A percentile compares a stretch with the other conserved stretches of the same genome.
Evolutionary conservation across 2,797 vertebrate species (phyloP).

Genomic region (Paguma larvata): DNA sequence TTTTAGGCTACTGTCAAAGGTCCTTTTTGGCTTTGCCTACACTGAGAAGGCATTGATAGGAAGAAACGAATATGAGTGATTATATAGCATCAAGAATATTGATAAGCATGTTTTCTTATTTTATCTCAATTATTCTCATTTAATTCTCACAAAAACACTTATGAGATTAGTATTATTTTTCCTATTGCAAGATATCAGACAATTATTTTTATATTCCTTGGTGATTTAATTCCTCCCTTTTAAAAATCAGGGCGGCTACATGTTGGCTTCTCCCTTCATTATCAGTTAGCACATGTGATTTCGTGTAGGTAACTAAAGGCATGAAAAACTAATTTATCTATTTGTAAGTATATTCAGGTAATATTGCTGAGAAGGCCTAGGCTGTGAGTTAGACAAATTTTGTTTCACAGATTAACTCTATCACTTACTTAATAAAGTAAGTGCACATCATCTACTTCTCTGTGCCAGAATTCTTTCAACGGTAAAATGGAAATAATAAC

Average conservation of each 20-base stretch:
- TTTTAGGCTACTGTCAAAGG: neutral
- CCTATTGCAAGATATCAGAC: neutral
- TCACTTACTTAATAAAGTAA: neutral
- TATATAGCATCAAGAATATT: neutral
- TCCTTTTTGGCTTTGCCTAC: neutral
- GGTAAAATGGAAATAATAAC: neutral
- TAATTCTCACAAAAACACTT: neutral
- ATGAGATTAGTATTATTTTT: neutral
- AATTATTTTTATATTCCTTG: neutral
- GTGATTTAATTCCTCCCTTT: neutral
- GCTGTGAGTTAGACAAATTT: neutral
- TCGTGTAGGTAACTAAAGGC: neutral
- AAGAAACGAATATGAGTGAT: neutral
- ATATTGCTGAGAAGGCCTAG: neutral
- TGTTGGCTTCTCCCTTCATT: neutral
- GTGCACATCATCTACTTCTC: neutral
- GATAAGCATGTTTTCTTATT: neutral
- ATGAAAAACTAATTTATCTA: neutral
- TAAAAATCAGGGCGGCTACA: neutral
- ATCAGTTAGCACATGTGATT: neutral
- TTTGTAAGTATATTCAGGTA: neutral
- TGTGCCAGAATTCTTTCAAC: neutral
- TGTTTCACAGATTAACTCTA: neutral
- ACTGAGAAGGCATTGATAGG: neutral
- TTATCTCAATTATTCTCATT: neutral